A percentile compares a stretch with the other conserved stretches of the same genome.
Conservation (phyloP, 2,888 invertebrate genomes). For the Agapostemon virescens region DNA sequence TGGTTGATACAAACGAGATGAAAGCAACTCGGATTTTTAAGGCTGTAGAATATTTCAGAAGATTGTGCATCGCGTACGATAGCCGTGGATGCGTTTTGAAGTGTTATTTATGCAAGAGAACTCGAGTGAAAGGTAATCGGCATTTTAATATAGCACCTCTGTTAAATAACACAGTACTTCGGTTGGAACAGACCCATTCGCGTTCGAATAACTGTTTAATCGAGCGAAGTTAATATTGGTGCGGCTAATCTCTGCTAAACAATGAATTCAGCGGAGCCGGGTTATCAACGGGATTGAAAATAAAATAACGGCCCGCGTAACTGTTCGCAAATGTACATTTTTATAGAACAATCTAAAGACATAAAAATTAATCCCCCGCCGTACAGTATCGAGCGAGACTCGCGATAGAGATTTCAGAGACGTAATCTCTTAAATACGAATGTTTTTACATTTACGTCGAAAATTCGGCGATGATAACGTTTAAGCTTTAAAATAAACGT, state of each 20-base stretch:
- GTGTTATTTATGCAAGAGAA: not conserved
- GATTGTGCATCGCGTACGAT: not conserved
- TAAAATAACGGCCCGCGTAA: not conserved
- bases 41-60: not conserved
- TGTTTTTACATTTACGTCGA: too few species aligned
- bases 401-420: too few species aligned
- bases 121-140: not conserved
- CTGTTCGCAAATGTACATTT: not conserved
- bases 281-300: not conserved
- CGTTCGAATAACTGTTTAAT: conserved; percentile 9
- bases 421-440: too few species aligned
- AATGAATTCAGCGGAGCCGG: not conserved
- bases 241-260: conserved; percentile 2
- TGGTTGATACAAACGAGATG: too few species aligned
- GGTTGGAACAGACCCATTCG: not conserved
- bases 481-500: too few species aligned
- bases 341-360: not conserved
- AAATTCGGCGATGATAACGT: too few species aligned
- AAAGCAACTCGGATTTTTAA: not conserved
- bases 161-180: not conserved
- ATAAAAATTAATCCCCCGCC: not conserved
- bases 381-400: too few species aligned
- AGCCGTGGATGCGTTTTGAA: not conserved
- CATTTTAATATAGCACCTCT: not conserved
- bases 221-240: not conserved